phyloP scores from a whole-genome alignment of 1,140 invertebrate species.

The Leptopilina boulardi region DNA sequence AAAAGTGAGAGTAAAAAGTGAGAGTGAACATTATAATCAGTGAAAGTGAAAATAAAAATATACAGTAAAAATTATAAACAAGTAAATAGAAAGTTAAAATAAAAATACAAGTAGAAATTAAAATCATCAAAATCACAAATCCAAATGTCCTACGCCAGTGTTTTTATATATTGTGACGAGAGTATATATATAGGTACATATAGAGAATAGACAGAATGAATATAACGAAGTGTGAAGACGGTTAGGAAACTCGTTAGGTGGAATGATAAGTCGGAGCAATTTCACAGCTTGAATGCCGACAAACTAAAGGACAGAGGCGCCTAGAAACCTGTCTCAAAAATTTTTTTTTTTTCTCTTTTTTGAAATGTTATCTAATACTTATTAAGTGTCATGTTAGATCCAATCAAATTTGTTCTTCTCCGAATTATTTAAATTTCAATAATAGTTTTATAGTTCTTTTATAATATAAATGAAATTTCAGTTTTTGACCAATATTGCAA shows the following conservation, averaged over 20 bases:
- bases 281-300: conserved; percentile 65
- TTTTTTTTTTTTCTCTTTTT: background rate
- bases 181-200: too few relatives aligned
- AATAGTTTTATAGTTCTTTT: too few relatives aligned
- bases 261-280: conserved; percentile 74
- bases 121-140: too few relatives aligned
- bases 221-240: conserved; percentile 37
- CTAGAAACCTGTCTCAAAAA: conserved; percentile 19
- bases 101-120: too few relatives aligned
- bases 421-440: background rate
- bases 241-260: conserved; percentile 67
- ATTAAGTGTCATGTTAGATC: background rate
- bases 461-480: too few relatives aligned
- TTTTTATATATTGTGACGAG: background rate
- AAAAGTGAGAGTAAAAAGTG: too few relatives aligned
- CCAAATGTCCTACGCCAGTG: background rate
- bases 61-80: too few relatives aligned
- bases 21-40: too few relatives aligned
- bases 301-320: conserved; percentile 56
- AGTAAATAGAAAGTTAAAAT: too few relatives aligned
- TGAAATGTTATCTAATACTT: background rate
- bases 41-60: too few relatives aligned
- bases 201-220: conserved; percentile 32
- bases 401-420: background rate
- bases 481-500: background rate